These are phyloP conservation scores for Vidua macroura DNA, from an alignment of 2,113 vertebrate genomes.

Conservation along the genomic window DNA sequence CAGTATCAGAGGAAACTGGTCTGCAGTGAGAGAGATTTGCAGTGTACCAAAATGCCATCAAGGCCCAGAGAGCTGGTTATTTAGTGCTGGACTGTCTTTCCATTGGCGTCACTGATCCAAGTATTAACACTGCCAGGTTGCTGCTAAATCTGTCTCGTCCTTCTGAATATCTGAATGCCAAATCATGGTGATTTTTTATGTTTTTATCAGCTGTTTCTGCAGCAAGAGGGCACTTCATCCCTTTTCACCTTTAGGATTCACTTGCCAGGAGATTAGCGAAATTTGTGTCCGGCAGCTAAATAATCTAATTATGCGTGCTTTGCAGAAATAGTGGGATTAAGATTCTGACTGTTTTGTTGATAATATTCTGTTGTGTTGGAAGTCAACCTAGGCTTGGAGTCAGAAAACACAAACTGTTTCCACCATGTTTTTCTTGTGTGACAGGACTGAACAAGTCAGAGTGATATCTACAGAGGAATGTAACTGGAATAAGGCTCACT, in stretches of 20 bases:
- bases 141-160: neutral
- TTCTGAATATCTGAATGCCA: neutral
- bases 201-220: neutral
- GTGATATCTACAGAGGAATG: neutral
- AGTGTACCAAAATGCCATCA: neutral
- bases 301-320: neutral
- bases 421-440: neutral
- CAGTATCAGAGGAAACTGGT: neutral
- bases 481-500: neutral
- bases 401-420: neutral
- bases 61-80: neutral
- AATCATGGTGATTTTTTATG: neutral
- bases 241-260: neutral
- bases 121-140: neutral
- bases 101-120: neutral
- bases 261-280: neutral
- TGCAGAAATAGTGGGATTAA: neutral
- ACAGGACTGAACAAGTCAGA: neutral
- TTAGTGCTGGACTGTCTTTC: neutral
- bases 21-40: neutral
- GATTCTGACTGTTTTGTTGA: neutral
- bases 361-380: neutral
- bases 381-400: neutral
- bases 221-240: neutral
- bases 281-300: neutral